These are phyloP conservation scores for Sinelater perroti DNA, from an alignment of 2,888 invertebrate genomes.

Conservation along the genomic window DNA sequence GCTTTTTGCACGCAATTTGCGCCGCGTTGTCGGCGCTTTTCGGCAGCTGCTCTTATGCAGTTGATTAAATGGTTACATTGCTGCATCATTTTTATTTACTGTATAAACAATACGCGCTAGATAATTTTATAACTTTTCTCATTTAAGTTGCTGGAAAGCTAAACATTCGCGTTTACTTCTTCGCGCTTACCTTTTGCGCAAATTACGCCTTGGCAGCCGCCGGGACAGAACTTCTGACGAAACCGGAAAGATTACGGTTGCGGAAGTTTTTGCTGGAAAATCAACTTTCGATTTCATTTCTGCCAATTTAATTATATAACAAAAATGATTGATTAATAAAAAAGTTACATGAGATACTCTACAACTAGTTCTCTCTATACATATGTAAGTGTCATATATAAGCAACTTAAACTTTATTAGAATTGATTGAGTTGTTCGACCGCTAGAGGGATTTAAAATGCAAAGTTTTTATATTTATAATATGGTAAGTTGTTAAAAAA, in stretches of 20 bases:
- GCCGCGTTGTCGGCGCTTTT: too few species aligned
- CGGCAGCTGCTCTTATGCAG: too few species aligned
- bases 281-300: constrained; percentile 26
- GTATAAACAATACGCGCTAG: constrained; percentile 32
- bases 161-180: constrained; percentile 33
- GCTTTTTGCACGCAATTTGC: not conserved
- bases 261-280: constrained; percentile 15
- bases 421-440: too few species aligned
- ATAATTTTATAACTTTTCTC: constrained; percentile 53
- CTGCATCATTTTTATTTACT: constrained; percentile 13
- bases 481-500: too few species aligned
- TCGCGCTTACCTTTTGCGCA: constrained; percentile 40
- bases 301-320: constrained; percentile 25
- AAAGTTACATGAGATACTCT: too few species aligned
- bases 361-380: too few species aligned
- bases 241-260: constrained; percentile 21
- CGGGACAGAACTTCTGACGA: constrained; percentile 11
- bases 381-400: too few species aligned
- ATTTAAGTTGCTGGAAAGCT: constrained; percentile 49
- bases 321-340: too few species aligned
- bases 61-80: too few species aligned
- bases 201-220: constrained; percentile 22
- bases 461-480: too few species aligned
- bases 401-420: too few species aligned
- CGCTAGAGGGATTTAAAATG: too few species aligned